Evolutionary conservation across 2,797 vertebrate genomes (phyloP).

Genomic region (Gorsachius magnificus): DNA sequence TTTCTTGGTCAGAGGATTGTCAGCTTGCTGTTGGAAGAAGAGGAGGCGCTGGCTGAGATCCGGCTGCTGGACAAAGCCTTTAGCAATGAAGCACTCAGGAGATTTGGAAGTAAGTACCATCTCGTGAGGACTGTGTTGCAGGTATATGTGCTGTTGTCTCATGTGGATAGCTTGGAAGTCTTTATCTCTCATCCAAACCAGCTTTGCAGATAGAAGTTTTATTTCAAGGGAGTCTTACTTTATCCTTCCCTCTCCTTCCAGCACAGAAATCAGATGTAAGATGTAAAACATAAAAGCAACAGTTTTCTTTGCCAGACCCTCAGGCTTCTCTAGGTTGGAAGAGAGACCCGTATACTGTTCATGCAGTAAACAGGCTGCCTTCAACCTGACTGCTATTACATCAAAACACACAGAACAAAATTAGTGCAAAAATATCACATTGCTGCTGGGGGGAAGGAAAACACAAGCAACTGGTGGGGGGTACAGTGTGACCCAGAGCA

Average conservation of each 20-base stretch:
- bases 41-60: constrained; percentile 80
- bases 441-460: neutral
- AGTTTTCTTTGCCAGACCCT: neutral
- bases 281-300: neutral
- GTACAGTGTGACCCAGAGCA: neutral
- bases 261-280: neutral
- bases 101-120: constrained; percentile 70
- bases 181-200: neutral
- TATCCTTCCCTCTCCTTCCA: neutral
- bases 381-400: neutral
- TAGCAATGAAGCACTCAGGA: constrained; percentile 55
- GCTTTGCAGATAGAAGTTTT: neutral
- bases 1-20: constrained; percentile 89
- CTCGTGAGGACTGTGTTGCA: rapidly evolving
- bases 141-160: neutral
- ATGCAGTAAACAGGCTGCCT: neutral
- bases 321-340: neutral
- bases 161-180: neutral
- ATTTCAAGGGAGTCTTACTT: neutral
- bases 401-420: neutral
- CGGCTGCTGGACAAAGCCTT: constrained; percentile 85
- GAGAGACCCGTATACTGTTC: neutral
- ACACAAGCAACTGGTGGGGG: neutral
- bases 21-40: constrained; percentile 84
- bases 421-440: neutral